phyloP scores from a whole-genome alignment of 2,888 invertebrate species.

The Drosophila cracens region DNA sequence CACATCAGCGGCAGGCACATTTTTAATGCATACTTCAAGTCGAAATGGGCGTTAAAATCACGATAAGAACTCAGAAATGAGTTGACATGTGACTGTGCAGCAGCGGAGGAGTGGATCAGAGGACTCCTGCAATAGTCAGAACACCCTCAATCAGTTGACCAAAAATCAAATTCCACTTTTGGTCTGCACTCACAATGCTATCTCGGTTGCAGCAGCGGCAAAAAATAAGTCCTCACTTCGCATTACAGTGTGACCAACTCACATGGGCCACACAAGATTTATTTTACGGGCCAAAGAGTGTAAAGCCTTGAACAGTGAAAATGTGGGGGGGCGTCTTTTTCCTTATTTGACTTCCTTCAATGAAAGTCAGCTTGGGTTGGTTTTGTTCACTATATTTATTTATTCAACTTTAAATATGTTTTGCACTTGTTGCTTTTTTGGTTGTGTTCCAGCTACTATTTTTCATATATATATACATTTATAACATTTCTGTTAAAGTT shows the following conservation, averaged over 20 bases:
- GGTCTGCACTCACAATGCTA: conserved; percentile 57
- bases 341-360: no score
- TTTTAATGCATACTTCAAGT: conserved; percentile 75
- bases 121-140: conserved; percentile 35
- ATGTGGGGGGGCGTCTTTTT: no score
- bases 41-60: conserved; percentile 67
- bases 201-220: conserved; percentile 34
- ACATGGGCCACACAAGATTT: not conserved
- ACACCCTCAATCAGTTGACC: conserved; percentile 44
- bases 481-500: no score
- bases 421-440: no score
- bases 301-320: not conserved
- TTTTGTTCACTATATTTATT: no score
- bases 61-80: conserved; percentile 66
- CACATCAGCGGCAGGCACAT: conserved; percentile 68
- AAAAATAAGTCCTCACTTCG: not conserved
- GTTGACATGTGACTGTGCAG: conserved; percentile 41
- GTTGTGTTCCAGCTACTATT: no score
- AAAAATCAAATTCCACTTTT: conserved; percentile 63
- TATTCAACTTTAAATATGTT: no score
- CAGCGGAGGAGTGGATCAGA: conserved; percentile 3
- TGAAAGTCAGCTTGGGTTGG: no score
- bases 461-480: no score
- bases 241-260: not conserved
- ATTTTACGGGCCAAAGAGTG: not conserved